Base-by-base conservation (phyloP, 2,797 vertebrate genomes). In the Choloepus didactylus region DNA sequence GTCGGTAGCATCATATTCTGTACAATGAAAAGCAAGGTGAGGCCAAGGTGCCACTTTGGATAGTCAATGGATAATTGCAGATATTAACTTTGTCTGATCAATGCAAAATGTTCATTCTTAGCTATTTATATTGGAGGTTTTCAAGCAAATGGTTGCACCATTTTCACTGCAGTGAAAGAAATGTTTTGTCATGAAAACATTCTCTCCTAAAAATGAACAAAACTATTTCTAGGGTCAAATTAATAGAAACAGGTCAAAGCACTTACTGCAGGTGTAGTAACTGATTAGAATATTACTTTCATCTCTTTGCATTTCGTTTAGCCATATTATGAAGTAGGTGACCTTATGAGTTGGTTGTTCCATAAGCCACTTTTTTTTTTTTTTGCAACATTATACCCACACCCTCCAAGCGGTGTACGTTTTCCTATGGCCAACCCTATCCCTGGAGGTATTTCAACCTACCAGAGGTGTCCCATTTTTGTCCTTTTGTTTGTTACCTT, bases 161-260 rank as follows among this genome's bases (percentile, higher is more conserved):
- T 51, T 73, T 75, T 76, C 38, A 60, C 35, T 49, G 51, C 35
- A 41, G 21, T 86, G n/a, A 83, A 69, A 75, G 44, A 91, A 87
- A 51, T 21, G 16, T 35, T 77, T 72, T 8, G 76, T 18, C 46
- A 38, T 56, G 69, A 81, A 79, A 84, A 54, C 11, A 14, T 11
- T 83, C 27, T 35, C 41, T 67, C 46, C 6, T 67, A n/a, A 62
- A 86, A 25, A 11, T 81, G 62, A 46, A 81, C 5, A 27, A 21
- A 56, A 76, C 46, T 29, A 10, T 73, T 54, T 64, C n/a, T 67
- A 66, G 29, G 56, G n/a, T 54, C 59, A 67, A 80, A 69, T 60
- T 31, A 88, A 15, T 4, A 77, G 44, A 51, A 49, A 44, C 2
- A 10, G 56, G 44, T 72, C 69, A 41, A 67, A 72, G 31, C 21